A percentile compares a stretch with the other conserved stretches of the same genome.
These are phyloP conservation scores for Meloidogyne floridensis DNA, from an alignment of 1,140 invertebrate genomes.

Conservation along the genomic window DNA sequence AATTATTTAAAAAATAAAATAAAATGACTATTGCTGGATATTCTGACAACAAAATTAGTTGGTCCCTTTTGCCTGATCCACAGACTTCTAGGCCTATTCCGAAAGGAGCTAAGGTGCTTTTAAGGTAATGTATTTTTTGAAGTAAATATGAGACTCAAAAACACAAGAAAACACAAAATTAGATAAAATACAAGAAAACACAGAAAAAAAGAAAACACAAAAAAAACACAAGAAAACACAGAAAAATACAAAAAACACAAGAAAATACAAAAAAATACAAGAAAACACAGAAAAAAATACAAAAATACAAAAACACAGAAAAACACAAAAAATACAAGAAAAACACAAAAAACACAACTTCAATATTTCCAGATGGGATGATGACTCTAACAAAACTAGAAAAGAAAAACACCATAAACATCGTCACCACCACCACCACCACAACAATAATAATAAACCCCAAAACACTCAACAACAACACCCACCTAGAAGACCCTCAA, in stretches of 20 bases:
- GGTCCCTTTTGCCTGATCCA: not conserved
- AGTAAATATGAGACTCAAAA: not conserved
- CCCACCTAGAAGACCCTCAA: not conserved
- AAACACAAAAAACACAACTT: no score
- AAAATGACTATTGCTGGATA: no score
- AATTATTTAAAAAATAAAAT: no score
- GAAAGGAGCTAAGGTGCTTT: not conserved
- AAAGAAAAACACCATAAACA: not conserved
- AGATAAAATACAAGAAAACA: no score
- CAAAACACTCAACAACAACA: not conserved
- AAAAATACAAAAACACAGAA: no score
- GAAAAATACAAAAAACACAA: no score
- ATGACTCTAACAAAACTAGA: not conserved
- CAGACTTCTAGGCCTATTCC: not conserved
- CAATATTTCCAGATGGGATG: not conserved
- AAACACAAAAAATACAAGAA: no score
- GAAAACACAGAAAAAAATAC: no score
- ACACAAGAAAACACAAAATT: no score
- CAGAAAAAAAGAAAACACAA: no score
- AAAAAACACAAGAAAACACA: no score
- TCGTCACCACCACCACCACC: not conserved
- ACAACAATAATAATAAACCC: no score
- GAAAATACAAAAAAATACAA: not conserved
- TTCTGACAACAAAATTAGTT: not conserved
- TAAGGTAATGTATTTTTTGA: not conserved